A percentile compares a stretch with the other conserved stretches of the same genome.
phyloP scores from a whole-genome alignment of 2,888 invertebrate species.

The Dynastes hyllus region DNA sequence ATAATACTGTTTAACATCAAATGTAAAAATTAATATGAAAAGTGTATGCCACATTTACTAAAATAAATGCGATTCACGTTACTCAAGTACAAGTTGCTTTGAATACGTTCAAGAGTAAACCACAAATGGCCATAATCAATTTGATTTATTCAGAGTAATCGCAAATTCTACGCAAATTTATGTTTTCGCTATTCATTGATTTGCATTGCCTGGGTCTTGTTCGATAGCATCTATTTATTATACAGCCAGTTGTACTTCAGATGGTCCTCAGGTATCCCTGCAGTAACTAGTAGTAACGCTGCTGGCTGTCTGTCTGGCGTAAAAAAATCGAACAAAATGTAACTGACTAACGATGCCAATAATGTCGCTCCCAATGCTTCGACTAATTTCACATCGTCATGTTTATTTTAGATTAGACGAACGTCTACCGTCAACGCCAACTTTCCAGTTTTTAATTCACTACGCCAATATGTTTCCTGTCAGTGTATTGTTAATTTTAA shows the following conservation, averaged over 20 bases:
- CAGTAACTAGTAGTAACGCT: background rate
- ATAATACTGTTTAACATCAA: no score
- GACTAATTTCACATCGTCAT: slow-evolving; percentile 21
- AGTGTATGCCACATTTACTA: no score
- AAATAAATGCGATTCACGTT: no score
- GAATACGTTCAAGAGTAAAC: no score
- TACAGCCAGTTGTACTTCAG: no score
- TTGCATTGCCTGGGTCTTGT: background rate
- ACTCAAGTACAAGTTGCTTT: no score
- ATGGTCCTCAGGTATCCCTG: no score
- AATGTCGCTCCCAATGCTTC: slow-evolving; percentile 5
- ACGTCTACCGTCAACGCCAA: slow-evolving; percentile 20
- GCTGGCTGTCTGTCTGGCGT: background rate
- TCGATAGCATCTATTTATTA: background rate
- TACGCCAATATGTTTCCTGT: background rate
- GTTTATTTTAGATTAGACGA: slow-evolving; percentile 41
- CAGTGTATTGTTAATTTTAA: slow-evolving; percentile 25
- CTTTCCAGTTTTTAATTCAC: slow-evolving; percentile 31
- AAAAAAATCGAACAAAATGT: slow-evolving; percentile 25
- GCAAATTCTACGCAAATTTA: no score
- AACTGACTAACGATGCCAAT: slow-evolving; percentile 5
- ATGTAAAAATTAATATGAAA: no score
- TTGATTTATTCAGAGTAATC: no score
- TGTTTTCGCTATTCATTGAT: no score
- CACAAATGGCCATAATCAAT: no score